phyloP scores from a whole-genome alignment of 2,113 vertebrate genomes.

The Leiothrix lutea region DNA sequence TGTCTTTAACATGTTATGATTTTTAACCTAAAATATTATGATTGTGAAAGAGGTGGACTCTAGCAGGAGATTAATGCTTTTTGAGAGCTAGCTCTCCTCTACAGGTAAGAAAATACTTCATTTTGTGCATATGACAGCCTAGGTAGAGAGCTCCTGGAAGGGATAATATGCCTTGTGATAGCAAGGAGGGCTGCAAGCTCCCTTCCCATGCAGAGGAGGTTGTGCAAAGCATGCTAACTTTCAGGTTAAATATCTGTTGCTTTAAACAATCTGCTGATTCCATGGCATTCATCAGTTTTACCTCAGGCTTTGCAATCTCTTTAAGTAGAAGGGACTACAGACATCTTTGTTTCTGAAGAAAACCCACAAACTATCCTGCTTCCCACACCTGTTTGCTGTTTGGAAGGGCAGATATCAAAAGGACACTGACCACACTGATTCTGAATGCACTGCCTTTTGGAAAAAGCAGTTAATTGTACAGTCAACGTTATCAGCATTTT shows the following conservation, averaged over 20 bases:
- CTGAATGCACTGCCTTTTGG: not conserved
- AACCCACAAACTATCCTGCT: accelerated
- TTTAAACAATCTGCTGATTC: not conserved
- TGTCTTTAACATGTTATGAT: constrained; percentile 20
- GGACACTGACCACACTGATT: not conserved
- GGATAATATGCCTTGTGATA: not conserved
- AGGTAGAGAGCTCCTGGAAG: not conserved
- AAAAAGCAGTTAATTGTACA: not conserved
- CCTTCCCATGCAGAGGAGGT: not conserved
- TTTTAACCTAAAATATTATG: constrained; percentile 30
- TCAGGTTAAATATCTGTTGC: not conserved
- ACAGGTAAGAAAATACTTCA: not conserved
- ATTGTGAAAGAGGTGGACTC: not conserved
- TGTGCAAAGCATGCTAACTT: not conserved
- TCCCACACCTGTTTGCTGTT: not conserved
- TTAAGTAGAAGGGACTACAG: not conserved
- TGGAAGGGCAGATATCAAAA: not conserved
- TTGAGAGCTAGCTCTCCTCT: not conserved
- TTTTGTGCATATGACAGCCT: not conserved
- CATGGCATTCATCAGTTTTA: not conserved
- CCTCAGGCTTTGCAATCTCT: not conserved
- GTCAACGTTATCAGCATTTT: not conserved
- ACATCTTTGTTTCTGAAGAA: not conserved
- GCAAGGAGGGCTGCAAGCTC: not conserved
- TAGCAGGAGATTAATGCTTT: not conserved